Percentiles rank a stretch among this genome's conserved stretches.
Evolutionary conservation across 2,888 invertebrate species (phyloP).

Genomic region (Sesamia inferens): DNA sequence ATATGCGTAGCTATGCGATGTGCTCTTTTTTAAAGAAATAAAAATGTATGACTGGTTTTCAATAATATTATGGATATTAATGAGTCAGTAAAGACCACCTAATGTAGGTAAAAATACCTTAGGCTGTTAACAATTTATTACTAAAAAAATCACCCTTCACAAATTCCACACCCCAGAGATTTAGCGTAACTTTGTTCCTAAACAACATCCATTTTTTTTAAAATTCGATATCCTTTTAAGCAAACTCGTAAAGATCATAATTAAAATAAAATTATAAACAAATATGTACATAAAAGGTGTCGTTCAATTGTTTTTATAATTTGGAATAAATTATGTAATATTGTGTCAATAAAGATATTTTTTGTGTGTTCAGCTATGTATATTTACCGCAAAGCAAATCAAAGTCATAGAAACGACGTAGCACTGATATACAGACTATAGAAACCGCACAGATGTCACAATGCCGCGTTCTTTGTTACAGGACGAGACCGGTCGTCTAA

Average conservation of each 20-base stretch:
- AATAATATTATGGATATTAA: not conserved
- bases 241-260: too few species aligned
- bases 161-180: not conserved
- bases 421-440: too few species aligned
- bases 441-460: conserved; percentile 11
- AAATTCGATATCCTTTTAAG: not conserved
- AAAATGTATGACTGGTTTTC: not conserved
- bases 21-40: conserved; percentile 10
- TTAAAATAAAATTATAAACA: not conserved
- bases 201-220: not conserved
- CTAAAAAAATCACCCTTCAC: not conserved
- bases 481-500: conserved; percentile 96
- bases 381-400: not conserved
- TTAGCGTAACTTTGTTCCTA: not conserved
- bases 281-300: too few species aligned
- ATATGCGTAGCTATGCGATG: conserved; percentile 17
- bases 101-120: not conserved
- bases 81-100: not conserved
- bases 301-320: not conserved
- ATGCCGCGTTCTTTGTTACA: conserved; percentile 75
- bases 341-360: too few species aligned
- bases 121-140: not conserved
- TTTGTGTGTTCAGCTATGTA: not conserved
- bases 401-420: too few species aligned
- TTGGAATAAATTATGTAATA: not conserved